Evolutionary conservation across 2,888 invertebrate species (phyloP).

Genomic region (Megaustenia siamemsis): DNA sequence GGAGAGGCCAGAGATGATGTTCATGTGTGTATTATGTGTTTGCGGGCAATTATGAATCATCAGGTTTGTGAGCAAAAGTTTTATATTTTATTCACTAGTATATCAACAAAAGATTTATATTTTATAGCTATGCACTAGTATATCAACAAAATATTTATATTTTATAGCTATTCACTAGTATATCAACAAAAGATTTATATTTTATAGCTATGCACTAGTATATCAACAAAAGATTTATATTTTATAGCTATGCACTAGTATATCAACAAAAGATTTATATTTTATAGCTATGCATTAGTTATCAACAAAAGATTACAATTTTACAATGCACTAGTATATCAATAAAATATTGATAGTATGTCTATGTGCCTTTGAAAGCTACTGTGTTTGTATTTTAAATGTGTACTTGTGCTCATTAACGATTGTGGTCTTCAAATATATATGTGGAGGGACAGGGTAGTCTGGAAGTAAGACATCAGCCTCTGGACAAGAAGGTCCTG

Average conservation of each 20-base stretch:
- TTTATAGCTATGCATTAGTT: constrained; percentile 74
- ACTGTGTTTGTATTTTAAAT: too few species aligned
- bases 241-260: too few species aligned
- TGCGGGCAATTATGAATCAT: constrained; percentile 99
- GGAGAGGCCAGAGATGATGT: constrained; percentile 93
- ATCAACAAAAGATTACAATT: background rate
- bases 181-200: constrained; percentile 39
- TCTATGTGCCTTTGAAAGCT: too few species aligned
- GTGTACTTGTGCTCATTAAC: too few species aligned
- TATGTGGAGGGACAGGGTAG: too few species aligned
- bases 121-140: constrained; percentile 74
- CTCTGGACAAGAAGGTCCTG: too few species aligned
- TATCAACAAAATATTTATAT: background rate
- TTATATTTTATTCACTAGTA: too few species aligned
- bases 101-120: constrained; percentile 39
- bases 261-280: constrained; percentile 39
- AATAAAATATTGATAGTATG: constrained; percentile 13
- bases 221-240: background rate
- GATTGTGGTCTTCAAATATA: too few species aligned
- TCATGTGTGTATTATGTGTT: constrained; percentile 99
- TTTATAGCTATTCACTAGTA: too few species aligned
- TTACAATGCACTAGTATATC: too few species aligned
- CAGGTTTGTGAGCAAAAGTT: constrained; percentile 83
- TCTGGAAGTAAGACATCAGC: too few species aligned
- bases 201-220: constrained; percentile 74